Percentiles rank a stretch among this genome's conserved stretches.
phyloP scores from a whole-genome alignment of 2,113 vertebrate genomes.

The Hippopotamus amphibius region DNA sequence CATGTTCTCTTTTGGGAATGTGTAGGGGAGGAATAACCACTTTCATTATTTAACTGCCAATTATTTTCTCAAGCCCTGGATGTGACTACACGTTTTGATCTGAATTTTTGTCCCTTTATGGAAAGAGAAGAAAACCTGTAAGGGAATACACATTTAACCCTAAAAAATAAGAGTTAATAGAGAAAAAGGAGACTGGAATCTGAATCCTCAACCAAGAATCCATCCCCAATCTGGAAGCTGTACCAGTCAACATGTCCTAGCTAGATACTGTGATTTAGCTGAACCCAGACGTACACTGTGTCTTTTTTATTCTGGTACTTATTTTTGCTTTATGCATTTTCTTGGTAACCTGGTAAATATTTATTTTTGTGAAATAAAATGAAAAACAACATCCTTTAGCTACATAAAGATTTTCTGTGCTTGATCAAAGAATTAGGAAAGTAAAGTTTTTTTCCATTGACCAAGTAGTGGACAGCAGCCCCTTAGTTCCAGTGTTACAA shows the following conservation, averaged over 20 bases:
- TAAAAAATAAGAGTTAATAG: background rate
- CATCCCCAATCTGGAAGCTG: background rate
- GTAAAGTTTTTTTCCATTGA: background rate
- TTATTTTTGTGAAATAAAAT: constrained; percentile 33
- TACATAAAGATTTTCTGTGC: background rate
- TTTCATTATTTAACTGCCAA: constrained; percentile 21
- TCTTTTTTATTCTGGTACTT: background rate
- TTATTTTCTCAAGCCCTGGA: constrained; percentile 32
- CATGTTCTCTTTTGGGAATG: background rate
- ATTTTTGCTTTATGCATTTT: background rate
- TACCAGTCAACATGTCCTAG: background rate
- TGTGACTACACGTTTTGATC: background rate
- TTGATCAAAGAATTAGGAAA: background rate
- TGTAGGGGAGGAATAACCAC: background rate
- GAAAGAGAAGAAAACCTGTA: background rate
- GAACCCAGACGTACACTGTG: background rate
- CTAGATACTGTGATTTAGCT: background rate
- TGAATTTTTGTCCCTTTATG: background rate
- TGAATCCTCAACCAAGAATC: background rate
- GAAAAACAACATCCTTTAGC: background rate
- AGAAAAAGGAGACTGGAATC: background rate
- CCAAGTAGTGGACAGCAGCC: background rate
- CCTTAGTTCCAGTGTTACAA: background rate
- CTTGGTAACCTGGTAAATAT: background rate
- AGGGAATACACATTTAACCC: background rate